These are phyloP conservation scores for Australoheros scitulus DNA, from an alignment of 2,113 vertebrate species.

Conservation along the genomic window DNA sequence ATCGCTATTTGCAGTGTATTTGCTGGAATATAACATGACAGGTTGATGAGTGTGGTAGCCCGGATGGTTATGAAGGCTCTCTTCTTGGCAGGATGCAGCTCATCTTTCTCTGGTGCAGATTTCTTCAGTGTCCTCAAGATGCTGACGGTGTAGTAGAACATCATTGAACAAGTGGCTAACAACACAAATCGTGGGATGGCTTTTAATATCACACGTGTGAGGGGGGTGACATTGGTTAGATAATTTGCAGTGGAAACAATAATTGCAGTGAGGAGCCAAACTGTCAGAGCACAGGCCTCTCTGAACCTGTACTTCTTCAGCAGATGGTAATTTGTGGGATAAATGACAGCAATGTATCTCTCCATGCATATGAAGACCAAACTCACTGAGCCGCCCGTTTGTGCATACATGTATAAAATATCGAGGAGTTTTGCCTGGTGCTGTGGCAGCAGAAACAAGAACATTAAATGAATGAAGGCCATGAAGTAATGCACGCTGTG, in stretches of 20 bases:
- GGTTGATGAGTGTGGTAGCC: background rate
- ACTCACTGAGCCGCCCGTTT: conserved; percentile 42
- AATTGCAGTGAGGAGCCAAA: conserved; percentile 30
- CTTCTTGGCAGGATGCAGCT: conserved; percentile 41
- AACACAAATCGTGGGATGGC: rapidly evolving
- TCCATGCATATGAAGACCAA: conserved; percentile 56
- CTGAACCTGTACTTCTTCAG: conserved; percentile 51
- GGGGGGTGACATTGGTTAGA: background rate
- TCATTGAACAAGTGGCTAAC: rapidly evolving
- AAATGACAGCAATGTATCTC: conserved; percentile 56
- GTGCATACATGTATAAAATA: background rate
- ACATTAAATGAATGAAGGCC: background rate
- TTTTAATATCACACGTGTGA: rapidly evolving
- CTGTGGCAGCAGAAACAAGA: rapidly evolving
- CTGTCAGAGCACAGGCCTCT: background rate
- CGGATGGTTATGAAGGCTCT: conserved; percentile 34
- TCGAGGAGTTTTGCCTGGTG: rapidly evolving
- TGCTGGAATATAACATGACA: conserved; percentile 23
- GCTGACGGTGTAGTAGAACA: background rate
- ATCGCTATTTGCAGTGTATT: rapidly evolving
- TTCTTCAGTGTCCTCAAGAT: conserved; percentile 11
- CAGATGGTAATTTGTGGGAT: conserved; percentile 47
- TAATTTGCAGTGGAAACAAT: background rate
- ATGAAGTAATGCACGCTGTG: conserved; percentile 32
- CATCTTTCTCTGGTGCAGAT: background rate